Base-by-base conservation (phyloP, 2,797 vertebrate species). In the Halcyon smyrnensis region DNA sequence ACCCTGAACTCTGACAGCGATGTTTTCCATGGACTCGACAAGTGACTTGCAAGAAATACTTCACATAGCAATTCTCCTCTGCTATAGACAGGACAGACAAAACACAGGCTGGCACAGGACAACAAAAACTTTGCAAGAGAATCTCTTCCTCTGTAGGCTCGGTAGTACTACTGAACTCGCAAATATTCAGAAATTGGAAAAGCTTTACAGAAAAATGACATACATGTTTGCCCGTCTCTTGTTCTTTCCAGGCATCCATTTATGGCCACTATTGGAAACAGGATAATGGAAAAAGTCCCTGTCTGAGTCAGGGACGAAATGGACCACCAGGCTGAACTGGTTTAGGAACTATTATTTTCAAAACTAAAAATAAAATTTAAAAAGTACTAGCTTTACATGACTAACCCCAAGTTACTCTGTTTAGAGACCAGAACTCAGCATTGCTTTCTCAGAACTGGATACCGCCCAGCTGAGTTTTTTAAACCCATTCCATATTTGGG, bases 1-100 rank as follows among this genome's bases (percentile, higher is more conserved):
- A 67, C 12, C 46, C 54, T 14, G 17, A 81, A n/a, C 0, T 3
- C 17, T 10, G 23, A 60, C 23, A 36, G 7, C 0, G 0, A 6
- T 34, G 14, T 34, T 32, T 48, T 43, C 63, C 64, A 24, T 1
- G 8, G 45, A 78, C 41, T 11, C 45, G 25, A 51, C 2, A 4
- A 24, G 15, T 6, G 84, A 60, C 24, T 36, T 67, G 30, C 32
- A 77, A 82, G 62, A 59, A 90, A 48, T 16, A 46, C 18, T 32
- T 80, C 64, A 48, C 6, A 9, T 3, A 23, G 7, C 30, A 56
- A 6, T 41, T 51, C 9, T 77, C 21, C 81, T 30, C 36, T 43
- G 23, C 27, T 82, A 14, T 0, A 75, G 37, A 50, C 28, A 57
- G 28, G 48, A 13, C n/a, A 83, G 28, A 43, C 9, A 87, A 51